Evolutionary conservation across 2,797 vertebrate species (phyloP).

Genomic region (Phalanger gymnotis): DNA sequence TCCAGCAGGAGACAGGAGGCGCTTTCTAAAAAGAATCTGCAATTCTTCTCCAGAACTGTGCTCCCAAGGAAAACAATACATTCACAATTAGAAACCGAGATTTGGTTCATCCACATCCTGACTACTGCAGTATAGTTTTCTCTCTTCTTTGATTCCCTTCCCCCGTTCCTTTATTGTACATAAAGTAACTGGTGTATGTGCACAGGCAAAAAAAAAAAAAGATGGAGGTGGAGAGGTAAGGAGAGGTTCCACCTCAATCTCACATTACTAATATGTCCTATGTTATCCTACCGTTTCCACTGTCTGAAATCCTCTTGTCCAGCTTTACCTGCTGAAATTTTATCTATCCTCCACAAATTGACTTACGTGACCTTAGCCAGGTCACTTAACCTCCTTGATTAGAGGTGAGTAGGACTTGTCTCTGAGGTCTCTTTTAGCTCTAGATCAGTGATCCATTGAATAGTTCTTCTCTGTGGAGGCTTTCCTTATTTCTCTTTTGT

Average conservation of each 20-base stretch:
- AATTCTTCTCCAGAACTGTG: no score
- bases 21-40: no score
- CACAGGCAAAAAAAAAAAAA: not conserved
- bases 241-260: not conserved
- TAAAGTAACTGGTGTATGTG: no score
- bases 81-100: no score
- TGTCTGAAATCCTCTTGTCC: not conserved
- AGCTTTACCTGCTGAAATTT: not conserved
- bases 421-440: not conserved
- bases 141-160: no score
- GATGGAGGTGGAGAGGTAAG: not conserved
- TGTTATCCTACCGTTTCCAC: not conserved
- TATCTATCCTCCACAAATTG: not conserved
- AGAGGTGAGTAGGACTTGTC: not conserved
- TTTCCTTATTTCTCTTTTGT: not conserved
- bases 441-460: not conserved
- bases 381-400: not conserved
- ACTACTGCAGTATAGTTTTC: no score
- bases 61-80: no score
- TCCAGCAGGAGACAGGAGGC: no score
- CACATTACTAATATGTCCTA: not conserved
- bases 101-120: no score
- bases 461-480: not conserved
- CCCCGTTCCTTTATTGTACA: no score
- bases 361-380: not conserved